Conservation (phyloP, 2,888 invertebrate species). For the Colletes collaris region DNA sequence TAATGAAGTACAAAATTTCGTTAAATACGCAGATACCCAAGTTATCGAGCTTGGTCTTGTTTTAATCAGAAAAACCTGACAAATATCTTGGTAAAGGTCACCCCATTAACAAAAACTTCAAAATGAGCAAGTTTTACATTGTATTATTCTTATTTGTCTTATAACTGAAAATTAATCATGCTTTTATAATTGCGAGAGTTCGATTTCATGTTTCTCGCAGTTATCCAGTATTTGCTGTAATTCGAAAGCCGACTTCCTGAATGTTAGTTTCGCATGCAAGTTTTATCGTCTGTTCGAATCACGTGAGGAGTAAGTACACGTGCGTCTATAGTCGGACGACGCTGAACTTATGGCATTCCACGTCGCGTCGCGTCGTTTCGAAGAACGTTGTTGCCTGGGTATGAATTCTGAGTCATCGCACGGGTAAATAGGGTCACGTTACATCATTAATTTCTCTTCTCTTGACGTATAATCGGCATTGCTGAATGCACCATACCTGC, state of each 20-base stretch:
- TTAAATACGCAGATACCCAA: no score
- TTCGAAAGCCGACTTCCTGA: conserved; percentile 1
- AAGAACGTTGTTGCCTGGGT: conserved; percentile 32
- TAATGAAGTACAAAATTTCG: no score
- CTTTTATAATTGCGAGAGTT: no score
- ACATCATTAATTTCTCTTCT: conserved; percentile 51
- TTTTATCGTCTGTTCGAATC: conserved; percentile 13
- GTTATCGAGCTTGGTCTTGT: no score
- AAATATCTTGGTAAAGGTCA: no score
- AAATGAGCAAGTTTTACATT: no score
- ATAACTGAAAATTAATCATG: no score
- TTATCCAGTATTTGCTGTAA: background rate
- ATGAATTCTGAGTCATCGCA: conserved; percentile 66
- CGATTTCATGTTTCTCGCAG: no score
- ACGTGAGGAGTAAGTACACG: conserved; percentile 41
- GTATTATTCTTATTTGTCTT: no score
- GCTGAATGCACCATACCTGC: background rate
- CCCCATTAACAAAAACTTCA: no score
- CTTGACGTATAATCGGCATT: conserved; percentile 33
- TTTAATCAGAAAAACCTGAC: no score
- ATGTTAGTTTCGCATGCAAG: background rate
- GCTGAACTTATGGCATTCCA: conserved; percentile 7
- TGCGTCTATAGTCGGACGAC: conserved; percentile 10
- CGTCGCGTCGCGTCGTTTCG: conserved; percentile 9
- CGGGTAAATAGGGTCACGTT: conserved; percentile 58